Evolutionary conservation across 2,888 invertebrate species (phyloP).

Genomic region (Epistrophe eligans): DNA sequence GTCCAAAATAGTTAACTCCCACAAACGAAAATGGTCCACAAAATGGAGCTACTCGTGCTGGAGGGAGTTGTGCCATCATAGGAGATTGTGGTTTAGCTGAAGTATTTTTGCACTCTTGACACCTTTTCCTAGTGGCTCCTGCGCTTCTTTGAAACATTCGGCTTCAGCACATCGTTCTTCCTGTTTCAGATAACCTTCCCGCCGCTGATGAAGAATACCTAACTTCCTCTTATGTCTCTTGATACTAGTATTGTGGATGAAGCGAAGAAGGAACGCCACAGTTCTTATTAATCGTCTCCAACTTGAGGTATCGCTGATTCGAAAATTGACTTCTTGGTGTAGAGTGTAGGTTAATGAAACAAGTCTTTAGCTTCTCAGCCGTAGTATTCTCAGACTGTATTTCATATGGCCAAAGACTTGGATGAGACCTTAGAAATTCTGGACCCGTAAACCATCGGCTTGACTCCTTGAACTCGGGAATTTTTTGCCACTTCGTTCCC

Average conservation of each 20-base stretch:
- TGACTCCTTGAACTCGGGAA: neutral
- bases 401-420: slow-evolving; percentile 7
- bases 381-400: neutral
- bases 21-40: slow-evolving; percentile 25
- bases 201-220: neutral
- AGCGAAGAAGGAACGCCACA: slow-evolving; percentile 2
- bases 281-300: neutral
- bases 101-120: slow-evolving; percentile 6
- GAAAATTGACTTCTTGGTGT: neutral
- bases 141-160: neutral
- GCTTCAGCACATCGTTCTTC: neutral
- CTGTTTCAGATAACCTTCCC: neutral
- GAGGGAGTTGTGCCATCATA: slow-evolving; percentile 32
- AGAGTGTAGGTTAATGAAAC: neutral
- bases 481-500: neutral
- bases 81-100: neutral
- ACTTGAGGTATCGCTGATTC: neutral
- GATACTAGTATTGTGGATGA: neutral
- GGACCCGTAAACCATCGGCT: neutral
- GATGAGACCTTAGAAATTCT: neutral
- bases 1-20: neutral
- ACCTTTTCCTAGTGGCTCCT: neutral
- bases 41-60: slow-evolving; percentile 9
- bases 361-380: neutral
- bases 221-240: neutral